Evolutionary conservation across 2,113 vertebrate genomes (phyloP), one percentile per base, ranked within the genome.

Genomic region (Cnemophilus loriae): DNA sequence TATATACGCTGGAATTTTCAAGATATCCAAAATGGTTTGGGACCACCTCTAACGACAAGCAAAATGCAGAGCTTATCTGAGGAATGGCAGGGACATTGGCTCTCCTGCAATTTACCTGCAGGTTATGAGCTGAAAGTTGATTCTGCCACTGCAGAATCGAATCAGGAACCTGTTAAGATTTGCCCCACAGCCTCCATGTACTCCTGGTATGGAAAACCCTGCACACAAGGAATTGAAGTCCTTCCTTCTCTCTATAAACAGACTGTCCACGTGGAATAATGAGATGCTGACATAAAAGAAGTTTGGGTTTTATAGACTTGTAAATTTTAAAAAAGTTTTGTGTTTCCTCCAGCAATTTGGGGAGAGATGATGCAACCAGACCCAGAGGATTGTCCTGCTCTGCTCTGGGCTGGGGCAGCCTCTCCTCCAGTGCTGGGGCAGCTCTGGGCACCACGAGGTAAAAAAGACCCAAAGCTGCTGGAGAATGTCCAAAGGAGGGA

Each of bases 21-120:
- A 67, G 86, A 74, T 70, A 90, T 3, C 61, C 71, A 39, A 21
- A 90, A 70, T 61, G 21, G 50, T n/a, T 85, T 83, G 55, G 65
- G 53, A 80, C 37, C 70, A 65, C 82, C 85, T 83, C 53, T 69
- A 90, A 83, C 52, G 84, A 92, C 24, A 79, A 68, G 61, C 13
- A 60, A 87, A 87, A 84, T 37, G 60, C 60, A 84, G 73, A 87
- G 74, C 24, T 93, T 91, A 71, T 82, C 78, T 85, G 57, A 71
- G 65, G 49, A 84, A 11, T 52, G 65, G 14, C 79, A 95, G 89
- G 70, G 63, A 57, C 55, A 56, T 27, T n/a, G 59, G 50, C 46
- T 85, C n/a, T 61, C 61, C 85, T 82, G 65, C 69, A 77, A 89
- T 69, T 89, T 56, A 81, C 76, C 77, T 75, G 69, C 52, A 70